Evolutionary conservation across 2,113 vertebrate genomes (phyloP), one percentile per base, ranked within the genome.

Genomic region (Urocynchramus pylzowi): DNA sequence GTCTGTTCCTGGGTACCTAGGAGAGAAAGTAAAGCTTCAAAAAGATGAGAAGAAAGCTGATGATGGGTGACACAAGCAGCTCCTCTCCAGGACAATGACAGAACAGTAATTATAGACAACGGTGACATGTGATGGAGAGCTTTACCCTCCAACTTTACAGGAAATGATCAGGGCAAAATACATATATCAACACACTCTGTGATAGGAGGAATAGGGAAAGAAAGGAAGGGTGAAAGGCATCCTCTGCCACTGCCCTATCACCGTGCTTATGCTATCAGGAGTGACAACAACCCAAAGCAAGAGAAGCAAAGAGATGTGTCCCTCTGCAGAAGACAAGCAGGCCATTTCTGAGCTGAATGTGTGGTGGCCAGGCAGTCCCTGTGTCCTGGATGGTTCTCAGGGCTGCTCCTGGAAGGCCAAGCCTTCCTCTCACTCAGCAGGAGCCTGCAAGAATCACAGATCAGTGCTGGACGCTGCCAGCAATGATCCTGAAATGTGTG

Each of bases 21-120:
- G 49, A 78, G 84, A 90, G 90, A 94, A 92, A 92, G 76, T 24
- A 79, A 76, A 83, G 60, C 80, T 64, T 97, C 92, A 96, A 95
- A 96, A 90, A 88, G 86, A 78, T 63, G 88, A 93, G 95, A 95
- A 94, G 85, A 71, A 93, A 94, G 78, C 70, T 50, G 89, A 44
- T 35, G 42, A 42, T 57, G 39, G 70, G 79, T 87, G 79, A 76
- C 67, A 94, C 61, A 83, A 89, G 73, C 84, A 52, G 87, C 67
- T 85, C 41, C 67, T 94, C 80, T 85, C 52, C 87, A 76, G 92
- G 91, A 94, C 95, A 89, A 64, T 73, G 94, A 95, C 52, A 84
- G 80, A 96, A 87, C 88, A 61, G 86, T 92, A 94, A 96, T 96
- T 97, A 93, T 10, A 96, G 93, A 84, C 92, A 96, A 78, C 0